Evolutionary conservation across 2,113 vertebrate species (phyloP).

Genomic region (Sinocyclocheilus maitianheensis): DNA sequence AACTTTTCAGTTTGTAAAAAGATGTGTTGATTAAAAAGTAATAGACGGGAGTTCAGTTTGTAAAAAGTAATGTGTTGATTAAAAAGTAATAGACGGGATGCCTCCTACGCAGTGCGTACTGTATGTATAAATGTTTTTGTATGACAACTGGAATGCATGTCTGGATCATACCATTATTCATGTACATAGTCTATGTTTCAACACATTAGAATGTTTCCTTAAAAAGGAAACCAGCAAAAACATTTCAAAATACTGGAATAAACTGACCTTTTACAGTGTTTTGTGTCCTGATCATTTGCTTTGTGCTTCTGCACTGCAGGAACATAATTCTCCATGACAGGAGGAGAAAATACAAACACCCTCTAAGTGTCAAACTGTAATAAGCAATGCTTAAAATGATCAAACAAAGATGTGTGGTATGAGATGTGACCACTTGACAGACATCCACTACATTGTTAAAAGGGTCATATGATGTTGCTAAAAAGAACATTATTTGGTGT

Average conservation of each 20-base stretch:
- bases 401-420: neutral
- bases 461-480: no score
- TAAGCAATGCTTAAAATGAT: neutral
- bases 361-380: neutral
- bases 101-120: slow-evolving; percentile 54
- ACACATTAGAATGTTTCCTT: slow-evolving; percentile 75
- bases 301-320: neutral
- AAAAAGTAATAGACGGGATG: slow-evolving; percentile 52
- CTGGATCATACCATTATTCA: slow-evolving; percentile 57
- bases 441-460: neutral
- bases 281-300: neutral
- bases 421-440: neutral
- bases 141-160: slow-evolving; percentile 80
- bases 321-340: neutral
- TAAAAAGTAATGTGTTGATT: slow-evolving; percentile 13
- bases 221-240: slow-evolving; percentile 54
- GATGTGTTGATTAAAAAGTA: slow-evolving; percentile 15
- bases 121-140: slow-evolving; percentile 77
- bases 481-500: no score
- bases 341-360: neutral
- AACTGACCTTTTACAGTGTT: slow-evolving; percentile 64
- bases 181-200: slow-evolving; percentile 85
- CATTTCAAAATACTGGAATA: slow-evolving; percentile 57
- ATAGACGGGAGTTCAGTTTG: slow-evolving; percentile 53
- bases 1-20: slow-evolving; percentile 14